A percentile compares a stretch with the other conserved stretches of the same genome.
Conservation (phyloP, 2,888 invertebrate species). For the Ctenicera cuprea region DNA sequence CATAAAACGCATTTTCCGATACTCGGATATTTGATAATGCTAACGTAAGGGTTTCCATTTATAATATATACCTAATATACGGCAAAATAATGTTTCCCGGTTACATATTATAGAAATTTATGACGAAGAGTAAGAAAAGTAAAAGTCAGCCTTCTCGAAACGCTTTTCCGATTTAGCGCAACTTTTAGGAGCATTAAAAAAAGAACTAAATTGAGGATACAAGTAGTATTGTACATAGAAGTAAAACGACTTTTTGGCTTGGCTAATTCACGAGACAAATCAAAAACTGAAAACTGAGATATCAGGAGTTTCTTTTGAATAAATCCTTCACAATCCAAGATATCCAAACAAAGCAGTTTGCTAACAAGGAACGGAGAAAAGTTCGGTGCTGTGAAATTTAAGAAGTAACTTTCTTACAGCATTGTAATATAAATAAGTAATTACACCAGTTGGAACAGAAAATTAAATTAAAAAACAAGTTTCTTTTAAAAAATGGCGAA, state of each 20-base stretch:
- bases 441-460: constrained; percentile 20
- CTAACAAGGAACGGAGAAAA: not conserved
- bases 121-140: constrained; percentile 20
- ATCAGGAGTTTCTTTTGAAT: not conserved
- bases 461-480: constrained; percentile 18
- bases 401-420: not conserved
- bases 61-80: constrained; percentile 28
- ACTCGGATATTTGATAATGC: constrained; percentile 28
- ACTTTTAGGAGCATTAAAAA: too few relatives aligned
- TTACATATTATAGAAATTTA: constrained; percentile 30
- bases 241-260: not conserved
- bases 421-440: constrained; percentile 30
- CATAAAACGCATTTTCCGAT: constrained; percentile 33
- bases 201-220: too few relatives aligned
- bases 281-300: constrained; percentile 6
- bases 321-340: not conserved
- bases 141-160: constrained; percentile 16
- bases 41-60: constrained; percentile 29
- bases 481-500: not conserved
- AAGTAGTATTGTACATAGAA: too few relatives aligned
- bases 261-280: not conserved
- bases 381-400: not conserved
- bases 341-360: not conserved
- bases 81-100: constrained; percentile 22
- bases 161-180: not conserved